A percentile compares a stretch with the other conserved stretches of the same genome.
phyloP scores from a whole-genome alignment of 2,888 invertebrate species.

The Thyatira batis region DNA sequence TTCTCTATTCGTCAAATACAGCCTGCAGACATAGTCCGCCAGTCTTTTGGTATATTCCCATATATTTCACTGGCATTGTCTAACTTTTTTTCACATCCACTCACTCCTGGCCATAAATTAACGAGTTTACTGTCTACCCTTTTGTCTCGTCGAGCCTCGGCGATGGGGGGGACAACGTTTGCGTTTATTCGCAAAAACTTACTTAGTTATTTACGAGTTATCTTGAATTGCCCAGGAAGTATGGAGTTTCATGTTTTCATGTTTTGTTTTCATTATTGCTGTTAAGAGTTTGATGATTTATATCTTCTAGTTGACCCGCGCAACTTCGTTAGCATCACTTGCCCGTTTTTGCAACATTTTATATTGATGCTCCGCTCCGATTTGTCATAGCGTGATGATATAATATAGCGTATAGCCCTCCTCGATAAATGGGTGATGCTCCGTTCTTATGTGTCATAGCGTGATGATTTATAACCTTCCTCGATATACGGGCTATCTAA shows the following conservation, averaged over 20 bases:
- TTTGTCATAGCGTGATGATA: no score
- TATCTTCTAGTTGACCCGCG: no score
- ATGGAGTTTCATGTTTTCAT: constrained; percentile 14
- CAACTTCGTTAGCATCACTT: no score
- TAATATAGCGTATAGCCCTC: no score
- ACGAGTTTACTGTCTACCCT: constrained; percentile 42
- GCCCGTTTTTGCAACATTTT: no score
- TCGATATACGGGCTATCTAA: no score
- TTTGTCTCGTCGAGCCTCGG: constrained; percentile 28
- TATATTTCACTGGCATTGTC: constrained; percentile 23
- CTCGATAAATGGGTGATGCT: no score
- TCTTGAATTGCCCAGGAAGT: constrained; percentile 9
- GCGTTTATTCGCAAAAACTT: constrained; percentile 39
- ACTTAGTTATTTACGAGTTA: constrained; percentile 26
- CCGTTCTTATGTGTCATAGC: no score
- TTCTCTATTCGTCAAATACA: constrained; percentile 2
- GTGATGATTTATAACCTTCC: no score
- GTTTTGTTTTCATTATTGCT: constrained; percentile 11
- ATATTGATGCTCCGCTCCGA: no score
- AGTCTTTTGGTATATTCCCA: neutral
- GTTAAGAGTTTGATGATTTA: neutral
- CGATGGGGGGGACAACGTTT: constrained; percentile 24
- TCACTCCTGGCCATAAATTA: constrained; percentile 51
- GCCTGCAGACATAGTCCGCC: neutral
- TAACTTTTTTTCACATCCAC: constrained; percentile 37